Conservation (phyloP, 1,140 invertebrate genomes). For the Drosophila grimshawi region DNA sequence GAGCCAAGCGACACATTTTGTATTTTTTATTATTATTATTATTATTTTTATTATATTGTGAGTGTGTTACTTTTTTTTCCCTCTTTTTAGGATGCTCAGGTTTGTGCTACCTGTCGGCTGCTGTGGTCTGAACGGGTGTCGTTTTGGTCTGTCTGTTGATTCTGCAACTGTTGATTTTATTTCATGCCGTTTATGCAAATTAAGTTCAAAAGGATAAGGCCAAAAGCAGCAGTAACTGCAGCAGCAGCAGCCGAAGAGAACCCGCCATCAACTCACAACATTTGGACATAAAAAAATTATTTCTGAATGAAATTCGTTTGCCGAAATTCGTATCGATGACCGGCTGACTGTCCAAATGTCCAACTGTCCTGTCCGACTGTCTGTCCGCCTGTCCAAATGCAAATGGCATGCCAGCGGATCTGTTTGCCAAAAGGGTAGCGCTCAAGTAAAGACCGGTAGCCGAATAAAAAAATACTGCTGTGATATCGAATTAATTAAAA, state of each 20-base stretch:
- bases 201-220: constrained; percentile 81
- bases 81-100: constrained; percentile 45
- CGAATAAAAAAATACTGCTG: constrained; percentile 71
- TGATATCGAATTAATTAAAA: constrained; percentile 83
- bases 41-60: constrained; percentile 22
- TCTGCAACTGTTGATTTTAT: constrained; percentile 82
- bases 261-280: constrained; percentile 57
- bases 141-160: constrained; percentile 49
- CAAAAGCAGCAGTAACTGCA: constrained; percentile 46
- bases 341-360: constrained; percentile 24
- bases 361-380: constrained; percentile 2
- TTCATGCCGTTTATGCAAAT: constrained; percentile 83
- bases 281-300: constrained; percentile 80
- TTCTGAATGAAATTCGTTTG: constrained; percentile 80
- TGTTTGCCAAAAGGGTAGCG: constrained; percentile 50
- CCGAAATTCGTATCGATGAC: constrained; percentile 75
- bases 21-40: constrained; percentile 64
- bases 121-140: constrained; percentile 20
- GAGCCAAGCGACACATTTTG: constrained; percentile 60
- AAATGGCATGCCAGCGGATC: constrained; percentile 63
- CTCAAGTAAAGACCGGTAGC: constrained; percentile 74
- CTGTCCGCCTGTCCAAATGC: constrained; percentile 60
- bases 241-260: constrained; percentile 16
- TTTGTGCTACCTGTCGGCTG: constrained; percentile 62
- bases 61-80: constrained; percentile 6